These are phyloP conservation scores for Triops longicaudatus DNA, from an alignment of 1,140 invertebrate genomes.

Conservation along the genomic window DNA sequence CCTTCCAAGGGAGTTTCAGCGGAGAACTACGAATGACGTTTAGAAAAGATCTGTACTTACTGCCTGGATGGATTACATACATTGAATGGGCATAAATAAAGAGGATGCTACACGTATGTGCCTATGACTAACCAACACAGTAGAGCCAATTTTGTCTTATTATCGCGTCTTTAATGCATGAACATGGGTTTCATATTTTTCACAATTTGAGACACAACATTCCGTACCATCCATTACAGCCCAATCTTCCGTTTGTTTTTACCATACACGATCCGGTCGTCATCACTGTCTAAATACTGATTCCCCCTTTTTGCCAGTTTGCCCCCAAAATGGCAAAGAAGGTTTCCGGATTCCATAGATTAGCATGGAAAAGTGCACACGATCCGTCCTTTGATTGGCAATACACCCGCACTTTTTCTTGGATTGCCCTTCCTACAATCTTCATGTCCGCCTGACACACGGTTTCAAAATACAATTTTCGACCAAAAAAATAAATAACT, in stretches of 20 bases:
- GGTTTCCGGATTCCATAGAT: not conserved
- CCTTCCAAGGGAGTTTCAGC: too few relatives aligned
- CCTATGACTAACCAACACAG: conserved; percentile 14
- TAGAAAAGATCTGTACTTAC: conserved; percentile 15
- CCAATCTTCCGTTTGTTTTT: not conserved
- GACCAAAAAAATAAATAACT: conserved; percentile 9
- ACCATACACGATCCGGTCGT: not conserved
- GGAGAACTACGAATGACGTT: not conserved
- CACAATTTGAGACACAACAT: not conserved
- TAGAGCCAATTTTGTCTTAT: conserved; percentile 4
- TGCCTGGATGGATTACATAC: conserved; percentile 14
- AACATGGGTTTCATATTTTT: not conserved
- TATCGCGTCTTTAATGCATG: conserved; percentile 6
- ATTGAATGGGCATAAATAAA: conserved; percentile 12
- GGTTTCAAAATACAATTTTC: not conserved
- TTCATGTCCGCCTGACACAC: not conserved
- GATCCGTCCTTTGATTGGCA: not conserved
- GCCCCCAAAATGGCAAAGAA: conserved; percentile 6
- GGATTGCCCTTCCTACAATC: not conserved
- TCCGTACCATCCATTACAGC: not conserved
- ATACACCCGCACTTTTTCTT: not conserved
- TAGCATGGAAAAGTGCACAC: not conserved
- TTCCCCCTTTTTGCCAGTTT: not conserved
- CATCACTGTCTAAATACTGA: conserved; percentile 5
- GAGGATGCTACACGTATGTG: conserved; percentile 14